phyloP scores from a whole-genome alignment of 1,140 invertebrate genomes.

The Ostrea edulis region DNA sequence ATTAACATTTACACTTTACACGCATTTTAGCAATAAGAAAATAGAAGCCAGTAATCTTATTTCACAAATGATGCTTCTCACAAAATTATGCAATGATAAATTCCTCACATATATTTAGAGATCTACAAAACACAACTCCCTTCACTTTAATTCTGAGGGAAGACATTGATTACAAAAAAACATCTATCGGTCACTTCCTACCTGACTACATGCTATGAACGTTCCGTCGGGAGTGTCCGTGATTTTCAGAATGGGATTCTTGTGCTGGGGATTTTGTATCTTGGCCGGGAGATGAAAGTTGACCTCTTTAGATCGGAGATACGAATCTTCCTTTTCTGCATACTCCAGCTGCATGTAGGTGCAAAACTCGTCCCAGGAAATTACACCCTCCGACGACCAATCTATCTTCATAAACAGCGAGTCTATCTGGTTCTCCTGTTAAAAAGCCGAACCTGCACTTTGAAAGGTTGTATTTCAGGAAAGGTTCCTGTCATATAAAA shows the following conservation, averaged over 20 bases:
- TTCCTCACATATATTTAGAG: too few species aligned
- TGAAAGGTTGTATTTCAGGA: too few species aligned
- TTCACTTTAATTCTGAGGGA: too few species aligned
- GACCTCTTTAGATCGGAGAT: conserved; percentile 76
- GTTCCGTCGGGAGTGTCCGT: conserved; percentile 75
- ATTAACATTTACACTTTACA: too few species aligned
- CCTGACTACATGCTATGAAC: conserved; percentile 77
- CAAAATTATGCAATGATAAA: too few species aligned
- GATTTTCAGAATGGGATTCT: conserved; percentile 75
- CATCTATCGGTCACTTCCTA: conserved; percentile 41
- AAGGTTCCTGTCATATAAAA: too few species aligned
- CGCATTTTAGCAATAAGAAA: too few species aligned
- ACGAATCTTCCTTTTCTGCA: conserved; percentile 78
- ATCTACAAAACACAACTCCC: too few species aligned
- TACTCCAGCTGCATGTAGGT: conserved; percentile 80
- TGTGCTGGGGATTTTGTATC: conserved; percentile 74
- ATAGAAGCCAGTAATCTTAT: too few species aligned
- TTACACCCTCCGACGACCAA: conserved; percentile 76
- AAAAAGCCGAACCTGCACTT: neutral
- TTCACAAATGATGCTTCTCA: too few species aligned
- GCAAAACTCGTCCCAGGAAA: conserved; percentile 80
- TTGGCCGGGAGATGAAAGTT: conserved; percentile 78
- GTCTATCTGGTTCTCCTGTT: conserved; percentile 77
- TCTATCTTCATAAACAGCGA: conserved; percentile 79
- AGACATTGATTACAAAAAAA: too few species aligned